Base-by-base conservation (phyloP, 2,797 vertebrate species). In the Crenuchus spilurus region DNA sequence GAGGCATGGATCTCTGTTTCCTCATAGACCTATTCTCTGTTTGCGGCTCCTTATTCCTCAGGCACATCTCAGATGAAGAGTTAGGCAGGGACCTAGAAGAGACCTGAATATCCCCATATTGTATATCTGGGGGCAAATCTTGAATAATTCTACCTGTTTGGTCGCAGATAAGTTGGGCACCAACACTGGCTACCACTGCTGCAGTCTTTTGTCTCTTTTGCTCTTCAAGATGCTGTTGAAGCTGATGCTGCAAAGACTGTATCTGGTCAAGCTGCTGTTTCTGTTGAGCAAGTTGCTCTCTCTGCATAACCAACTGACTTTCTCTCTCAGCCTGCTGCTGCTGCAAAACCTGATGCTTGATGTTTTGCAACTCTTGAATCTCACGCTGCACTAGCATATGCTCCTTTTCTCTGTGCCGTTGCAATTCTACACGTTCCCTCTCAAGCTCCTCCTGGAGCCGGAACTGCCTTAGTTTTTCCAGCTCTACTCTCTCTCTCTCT, bases 341-440 rank as follows among this genome's bases (percentile, higher is more conserved):
- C 69, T 99, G 96, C 52, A 99, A 87, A 80, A 99, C 97, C 39
- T 99, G 97, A 54, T 99, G 97, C 90, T 99, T 99, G 86, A 99
- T 99, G 85, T 84, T 97, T 82, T 99, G 98, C 80, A 99, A 88
- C 84, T 99, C 97, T 80, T 97, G 96, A 83, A 99, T 91, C 86
- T 99, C 98, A 81, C 95, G 92, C 74, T 99, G 96, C 84, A 99
- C 97, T 79, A 99, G 88, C 52, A 98, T 89, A 87, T 99, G 96
- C 83, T 99, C 98, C 76, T 99, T 98, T 79, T 99, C 97, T 2
- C 97, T 90, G 81, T 98, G 96, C 20, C 95, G 80, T 83, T 99
- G 97, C 70, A 99, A 87, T 84, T 99, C 98, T 0, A 92, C 89
- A 0, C 97, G 93, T 78, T 99, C 97, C 44, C 95, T 88, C 74